A percentile compares a stretch with the other conserved stretches of the same genome.
These are phyloP conservation scores for Formica aserva DNA, from an alignment of 2,888 invertebrate genomes.

Conservation along the genomic window DNA sequence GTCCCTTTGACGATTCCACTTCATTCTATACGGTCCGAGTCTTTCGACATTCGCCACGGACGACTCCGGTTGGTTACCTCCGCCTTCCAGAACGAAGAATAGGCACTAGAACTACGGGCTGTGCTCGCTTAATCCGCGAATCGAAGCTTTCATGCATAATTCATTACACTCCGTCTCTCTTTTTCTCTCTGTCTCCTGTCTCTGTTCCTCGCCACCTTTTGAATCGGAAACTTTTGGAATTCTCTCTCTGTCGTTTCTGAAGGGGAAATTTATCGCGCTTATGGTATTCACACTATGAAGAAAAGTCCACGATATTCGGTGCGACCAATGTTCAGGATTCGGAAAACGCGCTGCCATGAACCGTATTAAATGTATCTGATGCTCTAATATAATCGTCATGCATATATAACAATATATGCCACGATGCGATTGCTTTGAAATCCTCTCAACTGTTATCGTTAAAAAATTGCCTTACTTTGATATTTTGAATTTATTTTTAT, in stretches of 20 bases:
- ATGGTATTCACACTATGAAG: constrained; percentile 75
- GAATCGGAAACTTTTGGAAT: constrained; percentile 84
- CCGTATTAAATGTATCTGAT: neutral
- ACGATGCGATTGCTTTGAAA: neutral
- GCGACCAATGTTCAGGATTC: constrained; percentile 38
- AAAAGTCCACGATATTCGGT: constrained; percentile 61
- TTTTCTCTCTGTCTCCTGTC: constrained; percentile 45
- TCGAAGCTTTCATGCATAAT: constrained; percentile 85
- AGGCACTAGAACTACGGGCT: constrained; percentile 77
- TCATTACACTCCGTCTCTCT: constrained; percentile 76
- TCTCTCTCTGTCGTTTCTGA: constrained; percentile 71
- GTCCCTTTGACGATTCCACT: constrained; percentile 77
- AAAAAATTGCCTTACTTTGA: neutral
- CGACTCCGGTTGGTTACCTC: constrained; percentile 71
- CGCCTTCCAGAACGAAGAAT: constrained; percentile 75
- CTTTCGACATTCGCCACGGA: constrained; percentile 77
- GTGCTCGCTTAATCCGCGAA: constrained; percentile 84
- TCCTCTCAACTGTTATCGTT: neutral
- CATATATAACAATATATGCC: neutral
- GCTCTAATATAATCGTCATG: constrained; percentile 16
- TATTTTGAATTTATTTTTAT: neutral
- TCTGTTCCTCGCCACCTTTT: constrained; percentile 74
- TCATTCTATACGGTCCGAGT: constrained; percentile 73
- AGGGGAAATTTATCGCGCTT: constrained; percentile 83
- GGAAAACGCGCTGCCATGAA: constrained; percentile 24